Percentiles rank a stretch among this genome's conserved stretches.
phyloP scores from a whole-genome alignment of 2,888 invertebrate species.

The Rhagophthalmus giganteus region DNA sequence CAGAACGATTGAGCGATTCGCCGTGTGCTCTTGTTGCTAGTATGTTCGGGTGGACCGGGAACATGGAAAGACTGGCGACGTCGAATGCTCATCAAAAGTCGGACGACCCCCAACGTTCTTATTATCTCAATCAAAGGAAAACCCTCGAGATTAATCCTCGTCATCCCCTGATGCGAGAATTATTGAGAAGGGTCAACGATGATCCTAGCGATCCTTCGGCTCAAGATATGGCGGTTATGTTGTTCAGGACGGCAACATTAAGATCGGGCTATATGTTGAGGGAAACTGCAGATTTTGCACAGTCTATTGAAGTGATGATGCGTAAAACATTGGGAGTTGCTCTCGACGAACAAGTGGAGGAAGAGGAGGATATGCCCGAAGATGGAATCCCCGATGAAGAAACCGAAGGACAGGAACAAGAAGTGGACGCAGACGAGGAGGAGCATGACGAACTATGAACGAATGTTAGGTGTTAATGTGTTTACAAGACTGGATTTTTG shows the following conservation, averaged over 20 bases:
- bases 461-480: conserved; percentile 6
- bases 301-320: conserved; percentile 89
- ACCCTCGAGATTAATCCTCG: conserved; percentile 96
- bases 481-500: conserved; percentile 26
- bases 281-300: conserved; percentile 87
- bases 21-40: conserved; percentile 96
- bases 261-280: conserved; percentile 91
- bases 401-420: conserved; percentile 42
- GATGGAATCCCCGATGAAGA: conserved; percentile 56
- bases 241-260: conserved; percentile 91
- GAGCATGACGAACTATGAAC: conserved; percentile 64
- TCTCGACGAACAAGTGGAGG: conserved; percentile 66
- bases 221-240: conserved; percentile 81
- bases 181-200: conserved; percentile 78
- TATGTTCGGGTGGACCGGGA: conserved; percentile 98
- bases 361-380: conserved; percentile 54
- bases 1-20: conserved; percentile 86
- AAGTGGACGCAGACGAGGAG: conserved; percentile 46
- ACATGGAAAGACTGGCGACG: conserved; percentile 95
- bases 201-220: conserved; percentile 78
- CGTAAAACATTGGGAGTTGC: conserved; percentile 76
- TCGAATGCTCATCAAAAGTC: conserved; percentile 96
- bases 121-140: conserved; percentile 93
- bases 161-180: conserved; percentile 92
- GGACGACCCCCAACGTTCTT: conserved; percentile 87